These are phyloP conservation scores for Lepilemur ruficaudatus DNA, from an alignment of 2,797 vertebrate genomes.

Conservation along the genomic window DNA sequence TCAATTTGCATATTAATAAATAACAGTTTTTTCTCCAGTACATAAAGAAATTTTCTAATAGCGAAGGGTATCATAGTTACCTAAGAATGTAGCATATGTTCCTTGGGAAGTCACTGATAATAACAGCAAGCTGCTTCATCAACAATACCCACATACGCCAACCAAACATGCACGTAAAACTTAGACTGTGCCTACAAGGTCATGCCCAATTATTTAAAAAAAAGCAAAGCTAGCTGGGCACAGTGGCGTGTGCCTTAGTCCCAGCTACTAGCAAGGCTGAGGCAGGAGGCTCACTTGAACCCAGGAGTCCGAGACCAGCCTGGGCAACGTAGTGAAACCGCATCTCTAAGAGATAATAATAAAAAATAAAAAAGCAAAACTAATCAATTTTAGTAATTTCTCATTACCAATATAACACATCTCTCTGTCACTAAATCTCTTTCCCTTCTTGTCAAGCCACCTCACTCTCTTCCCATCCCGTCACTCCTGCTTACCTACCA, in stretches of 20 bases:
- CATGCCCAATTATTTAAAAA: not conserved
- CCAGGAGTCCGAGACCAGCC: not conserved
- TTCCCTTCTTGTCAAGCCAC: not conserved
- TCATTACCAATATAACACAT: not conserved
- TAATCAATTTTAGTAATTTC: not conserved
- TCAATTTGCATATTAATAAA: not conserved
- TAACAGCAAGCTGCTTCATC: slow-evolving; percentile 22
- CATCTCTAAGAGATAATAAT: not conserved
- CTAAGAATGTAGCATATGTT: not conserved
- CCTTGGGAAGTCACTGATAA: slow-evolving; percentile 24
- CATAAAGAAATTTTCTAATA: not conserved
- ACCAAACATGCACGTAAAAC: not conserved
- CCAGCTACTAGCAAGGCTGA: not conserved
- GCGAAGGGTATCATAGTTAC: not conserved
- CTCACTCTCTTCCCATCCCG: not conserved
- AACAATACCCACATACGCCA: not conserved
- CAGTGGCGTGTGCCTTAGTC: not conserved
- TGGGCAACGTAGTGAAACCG: not conserved
- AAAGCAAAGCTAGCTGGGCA: not conserved
- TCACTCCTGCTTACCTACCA: not conserved
- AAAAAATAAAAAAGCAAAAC: not conserved
- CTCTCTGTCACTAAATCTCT: not conserved
- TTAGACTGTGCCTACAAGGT: slow-evolving; percentile 18
- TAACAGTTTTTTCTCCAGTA: not conserved
- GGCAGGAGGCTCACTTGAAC: not conserved